These are phyloP conservation scores for Cladopsammia gracilis DNA, from an alignment of 64 coral and sea anemone genomes.

Conservation along the genomic window DNA sequence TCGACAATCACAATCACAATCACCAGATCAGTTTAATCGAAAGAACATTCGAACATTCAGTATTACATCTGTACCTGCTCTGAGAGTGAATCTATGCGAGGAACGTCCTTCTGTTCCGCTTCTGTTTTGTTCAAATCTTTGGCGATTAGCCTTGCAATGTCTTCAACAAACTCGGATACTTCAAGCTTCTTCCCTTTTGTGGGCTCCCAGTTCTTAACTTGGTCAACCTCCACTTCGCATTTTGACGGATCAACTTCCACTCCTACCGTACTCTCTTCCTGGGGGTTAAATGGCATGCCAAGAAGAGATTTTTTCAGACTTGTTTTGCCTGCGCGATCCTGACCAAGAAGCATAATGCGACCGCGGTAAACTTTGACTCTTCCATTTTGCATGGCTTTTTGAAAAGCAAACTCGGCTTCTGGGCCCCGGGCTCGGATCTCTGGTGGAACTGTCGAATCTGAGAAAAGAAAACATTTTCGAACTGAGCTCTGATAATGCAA, in stretches of 20 bases:
- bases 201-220: conserved; percentile 44
- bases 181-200: not conserved
- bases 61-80: not conserved
- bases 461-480: not conserved
- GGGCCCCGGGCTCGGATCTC: conserved; percentile 43
- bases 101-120: not conserved
- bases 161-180: conserved; percentile 25
- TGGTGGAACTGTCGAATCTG: not conserved
- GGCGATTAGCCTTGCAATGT: conserved; percentile 40
- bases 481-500: not conserved
- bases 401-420: conserved; percentile 38
- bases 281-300: conserved; percentile 48
- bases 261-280: conserved; percentile 55
- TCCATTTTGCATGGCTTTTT: conserved; percentile 36
- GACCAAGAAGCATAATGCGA: conserved; percentile 68
- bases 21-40: too few relatives aligned
- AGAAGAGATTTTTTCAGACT: conserved; percentile 77
- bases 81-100: not conserved
- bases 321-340: conserved; percentile 68
- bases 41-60: too few relatives aligned
- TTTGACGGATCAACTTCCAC: conserved; percentile 63
- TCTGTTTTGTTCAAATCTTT: not conserved
- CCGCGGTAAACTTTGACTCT: conserved; percentile 55
- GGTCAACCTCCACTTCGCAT: conserved; percentile 47
- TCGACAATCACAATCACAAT: too few relatives aligned